Evolutionary conservation across 2,797 vertebrate genomes (phyloP).

Genomic region (Phataginus tetradactyla): DNA sequence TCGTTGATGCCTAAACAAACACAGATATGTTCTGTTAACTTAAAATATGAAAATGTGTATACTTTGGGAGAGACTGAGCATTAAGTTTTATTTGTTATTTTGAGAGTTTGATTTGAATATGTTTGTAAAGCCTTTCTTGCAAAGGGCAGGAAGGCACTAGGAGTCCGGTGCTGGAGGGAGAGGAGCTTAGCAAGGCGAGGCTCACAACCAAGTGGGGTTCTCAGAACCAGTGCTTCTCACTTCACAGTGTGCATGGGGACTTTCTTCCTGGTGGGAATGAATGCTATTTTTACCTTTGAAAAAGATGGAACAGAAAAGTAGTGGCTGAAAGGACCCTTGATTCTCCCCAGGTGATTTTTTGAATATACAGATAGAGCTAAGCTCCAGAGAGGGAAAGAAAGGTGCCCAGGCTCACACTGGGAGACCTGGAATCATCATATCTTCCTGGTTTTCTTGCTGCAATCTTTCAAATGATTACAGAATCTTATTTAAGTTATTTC

Average conservation of each 20-base stretch:
- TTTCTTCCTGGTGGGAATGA: background rate
- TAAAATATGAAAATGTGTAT: background rate
- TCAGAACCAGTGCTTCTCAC: background rate
- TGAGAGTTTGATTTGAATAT: background rate
- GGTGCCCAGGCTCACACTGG: background rate
- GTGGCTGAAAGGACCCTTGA: background rate
- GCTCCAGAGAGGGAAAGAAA: background rate
- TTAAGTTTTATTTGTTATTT: slow-evolving; percentile 7
- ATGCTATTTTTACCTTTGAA: background rate
- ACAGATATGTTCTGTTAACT: background rate
- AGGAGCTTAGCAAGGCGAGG: background rate
- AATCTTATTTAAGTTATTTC: background rate
- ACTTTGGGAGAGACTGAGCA: background rate
- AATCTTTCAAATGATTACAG: background rate
- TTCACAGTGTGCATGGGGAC: background rate
- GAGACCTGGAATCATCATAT: background rate
- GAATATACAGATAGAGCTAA: background rate
- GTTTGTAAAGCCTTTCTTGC: background rate
- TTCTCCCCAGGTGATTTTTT: background rate
- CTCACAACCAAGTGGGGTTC: too few species aligned
- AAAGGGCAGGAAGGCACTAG: background rate
- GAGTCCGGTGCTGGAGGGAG: background rate
- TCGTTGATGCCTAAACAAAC: background rate
- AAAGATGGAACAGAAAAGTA: background rate
- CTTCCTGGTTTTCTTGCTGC: background rate